phyloP scores from a whole-genome alignment of 1,140 invertebrate species.

The Zaprionus tsacasi region DNA sequence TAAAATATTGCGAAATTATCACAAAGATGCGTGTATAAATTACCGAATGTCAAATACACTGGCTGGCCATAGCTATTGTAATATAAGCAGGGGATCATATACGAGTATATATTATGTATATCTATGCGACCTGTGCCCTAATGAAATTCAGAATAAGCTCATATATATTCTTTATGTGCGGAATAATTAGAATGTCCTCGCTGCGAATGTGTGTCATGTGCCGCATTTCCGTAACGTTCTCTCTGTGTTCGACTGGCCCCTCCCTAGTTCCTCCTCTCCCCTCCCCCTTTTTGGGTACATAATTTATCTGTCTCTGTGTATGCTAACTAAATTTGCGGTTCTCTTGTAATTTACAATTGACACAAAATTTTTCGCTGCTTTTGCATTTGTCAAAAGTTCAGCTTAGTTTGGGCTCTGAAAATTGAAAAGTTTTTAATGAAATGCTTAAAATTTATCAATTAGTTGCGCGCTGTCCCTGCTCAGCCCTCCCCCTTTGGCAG shows the following conservation, averaged over 20 bases:
- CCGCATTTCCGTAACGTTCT: slow-evolving; percentile 49
- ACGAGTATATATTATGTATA: neutral
- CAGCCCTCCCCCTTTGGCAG: neutral
- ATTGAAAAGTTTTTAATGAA: slow-evolving; percentile 75
- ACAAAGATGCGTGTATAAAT: slow-evolving; percentile 34
- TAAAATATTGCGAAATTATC: slow-evolving; percentile 8
- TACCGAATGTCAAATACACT: slow-evolving; percentile 16
- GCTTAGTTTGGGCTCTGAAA: slow-evolving; percentile 25
- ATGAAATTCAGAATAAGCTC: slow-evolving; percentile 33
- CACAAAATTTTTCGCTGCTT: slow-evolving; percentile 56
- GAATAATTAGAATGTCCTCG: slow-evolving; percentile 7
- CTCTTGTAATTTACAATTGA: slow-evolving; percentile 62
- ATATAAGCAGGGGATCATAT: neutral
- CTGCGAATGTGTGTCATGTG: slow-evolving; percentile 48
- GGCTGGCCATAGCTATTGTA: no score
- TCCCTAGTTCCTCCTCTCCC: neutral
- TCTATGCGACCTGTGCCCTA: slow-evolving; percentile 17
- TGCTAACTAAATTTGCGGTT: slow-evolving; percentile 71
- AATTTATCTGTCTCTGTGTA: slow-evolving; percentile 65
- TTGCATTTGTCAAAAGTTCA: slow-evolving; percentile 39
- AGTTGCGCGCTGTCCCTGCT: slow-evolving; percentile 10
- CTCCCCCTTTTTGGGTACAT: slow-evolving; percentile 16
- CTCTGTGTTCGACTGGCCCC: neutral
- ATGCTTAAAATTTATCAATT: slow-evolving; percentile 70
- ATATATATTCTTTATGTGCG: neutral